phyloP scores from a whole-genome alignment of 2,888 invertebrate species.

The Laspeyria flexula region DNA sequence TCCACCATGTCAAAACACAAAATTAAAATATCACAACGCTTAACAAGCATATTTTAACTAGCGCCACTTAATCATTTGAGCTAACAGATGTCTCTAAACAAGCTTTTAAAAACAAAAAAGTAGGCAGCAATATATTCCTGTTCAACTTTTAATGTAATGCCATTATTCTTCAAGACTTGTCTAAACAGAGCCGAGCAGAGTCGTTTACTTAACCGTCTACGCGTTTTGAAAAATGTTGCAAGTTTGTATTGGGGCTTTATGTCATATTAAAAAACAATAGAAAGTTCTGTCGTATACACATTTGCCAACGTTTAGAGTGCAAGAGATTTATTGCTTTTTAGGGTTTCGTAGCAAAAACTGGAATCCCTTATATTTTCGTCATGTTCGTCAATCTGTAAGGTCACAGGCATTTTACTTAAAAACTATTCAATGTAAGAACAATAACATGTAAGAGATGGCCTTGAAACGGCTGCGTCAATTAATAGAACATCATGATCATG shows the following conservation, averaged over 20 bases:
- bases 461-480: too few relatives aligned
- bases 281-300: not conserved
- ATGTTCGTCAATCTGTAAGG: too few relatives aligned
- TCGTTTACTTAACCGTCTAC: conserved; percentile 29
- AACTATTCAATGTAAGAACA: too few relatives aligned
- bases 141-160: conserved; percentile 34
- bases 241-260: conserved; percentile 21
- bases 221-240: conserved; percentile 24
- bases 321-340: too few relatives aligned
- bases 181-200: conserved; percentile 11
- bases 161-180: conserved; percentile 34
- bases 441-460: too few relatives aligned
- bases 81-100: conserved; percentile 21
- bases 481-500: too few relatives aligned
- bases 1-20: too few relatives aligned
- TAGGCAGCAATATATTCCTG: conserved; percentile 22
- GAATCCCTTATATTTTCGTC: too few relatives aligned
- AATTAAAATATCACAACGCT: conserved; percentile 9
- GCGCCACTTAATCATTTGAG: conserved; percentile 12
- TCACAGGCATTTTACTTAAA: too few relatives aligned
- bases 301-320: too few relatives aligned
- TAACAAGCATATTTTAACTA: conserved; percentile 8
- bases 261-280: conserved; percentile 2
- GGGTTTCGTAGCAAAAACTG: too few relatives aligned
- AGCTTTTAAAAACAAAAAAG: conserved; percentile 23